Percentiles rank a stretch among this genome's conserved stretches.
These are phyloP conservation scores for Sprattus sprattus DNA, from an alignment of 2,113 vertebrate genomes.

Conservation along the genomic window DNA sequence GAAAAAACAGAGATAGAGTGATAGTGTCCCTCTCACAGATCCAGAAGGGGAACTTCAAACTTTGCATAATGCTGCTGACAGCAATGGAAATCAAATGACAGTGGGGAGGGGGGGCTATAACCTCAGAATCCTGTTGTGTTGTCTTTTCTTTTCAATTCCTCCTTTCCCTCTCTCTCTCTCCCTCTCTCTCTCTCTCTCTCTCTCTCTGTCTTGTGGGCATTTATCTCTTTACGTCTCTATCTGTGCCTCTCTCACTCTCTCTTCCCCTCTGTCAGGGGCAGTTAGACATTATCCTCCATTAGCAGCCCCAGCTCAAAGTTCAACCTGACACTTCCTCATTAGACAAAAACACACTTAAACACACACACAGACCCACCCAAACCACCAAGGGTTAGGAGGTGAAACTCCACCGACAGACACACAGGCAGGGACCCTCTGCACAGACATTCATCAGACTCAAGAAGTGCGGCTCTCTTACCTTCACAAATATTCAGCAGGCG, in stretches of 20 bases:
- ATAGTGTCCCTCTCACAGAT: not conserved
- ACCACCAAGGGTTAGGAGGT: not conserved
- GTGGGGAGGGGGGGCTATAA: not conserved
- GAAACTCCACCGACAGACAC: not conserved
- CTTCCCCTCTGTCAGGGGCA: not conserved
- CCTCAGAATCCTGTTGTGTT: not conserved
- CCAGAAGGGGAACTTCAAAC: not conserved
- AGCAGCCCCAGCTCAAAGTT: not conserved
- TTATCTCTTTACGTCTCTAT: not conserved
- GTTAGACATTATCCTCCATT: not conserved
- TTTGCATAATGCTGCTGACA: constrained; percentile 8
- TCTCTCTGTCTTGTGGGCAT: not conserved
- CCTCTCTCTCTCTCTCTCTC: not conserved
- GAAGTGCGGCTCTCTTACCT: not conserved
- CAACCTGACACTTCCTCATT: constrained; percentile 10
- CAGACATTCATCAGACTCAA: not conserved
- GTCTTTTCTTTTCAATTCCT: not conserved
- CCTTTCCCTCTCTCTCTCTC: not conserved
- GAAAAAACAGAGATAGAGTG: not conserved
- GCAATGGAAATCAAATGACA: not conserved
- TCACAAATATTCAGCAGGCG: not conserved
- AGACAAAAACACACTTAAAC: constrained; percentile 11
- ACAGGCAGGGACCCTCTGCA: not conserved
- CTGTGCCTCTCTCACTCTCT: not conserved
- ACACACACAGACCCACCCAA: constrained; percentile 15